Evolutionary conservation across 2,113 vertebrate genomes (phyloP).

Genomic region (Clarias batrachus): DNA sequence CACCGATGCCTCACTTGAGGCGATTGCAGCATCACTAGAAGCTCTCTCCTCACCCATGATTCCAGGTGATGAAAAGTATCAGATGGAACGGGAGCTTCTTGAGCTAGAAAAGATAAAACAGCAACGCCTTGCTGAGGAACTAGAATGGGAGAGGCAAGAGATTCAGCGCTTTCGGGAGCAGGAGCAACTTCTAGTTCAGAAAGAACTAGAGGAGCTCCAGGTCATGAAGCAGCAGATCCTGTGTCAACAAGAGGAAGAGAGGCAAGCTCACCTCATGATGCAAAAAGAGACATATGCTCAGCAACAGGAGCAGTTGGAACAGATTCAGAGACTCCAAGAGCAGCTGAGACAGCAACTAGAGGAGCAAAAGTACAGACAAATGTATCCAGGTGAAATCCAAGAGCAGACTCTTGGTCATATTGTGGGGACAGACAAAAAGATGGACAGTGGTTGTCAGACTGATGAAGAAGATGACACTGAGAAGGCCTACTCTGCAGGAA

Average conservation of each 20-base stretch:
- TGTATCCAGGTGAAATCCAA: slow-evolving; percentile 69
- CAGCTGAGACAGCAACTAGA: slow-evolving; percentile 92
- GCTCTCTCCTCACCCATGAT: slow-evolving; percentile 81
- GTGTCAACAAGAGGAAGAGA: slow-evolving; percentile 91
- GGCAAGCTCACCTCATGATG: slow-evolving; percentile 97
- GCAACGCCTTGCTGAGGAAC: slow-evolving; percentile 91
- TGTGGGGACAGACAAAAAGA: slow-evolving; percentile 78
- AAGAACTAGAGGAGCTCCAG: slow-evolving; percentile 94
- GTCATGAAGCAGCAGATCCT: slow-evolving; percentile 96
- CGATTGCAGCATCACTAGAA: slow-evolving; percentile 82
- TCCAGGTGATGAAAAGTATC: slow-evolving; percentile 86
- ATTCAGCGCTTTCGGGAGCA: slow-evolving; percentile 97
- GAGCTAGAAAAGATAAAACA: slow-evolving; percentile 97
- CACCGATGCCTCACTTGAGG: slow-evolving; percentile 81
- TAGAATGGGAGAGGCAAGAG: slow-evolving; percentile 97
- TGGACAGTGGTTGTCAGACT: slow-evolving; percentile 95
- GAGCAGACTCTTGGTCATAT: slow-evolving; percentile 64
- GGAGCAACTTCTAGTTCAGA: slow-evolving; percentile 93
- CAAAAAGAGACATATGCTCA: slow-evolving; percentile 95
- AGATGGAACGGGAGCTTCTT: slow-evolving; percentile 88
- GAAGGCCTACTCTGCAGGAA: slow-evolving; percentile 81
- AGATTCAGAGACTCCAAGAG: slow-evolving; percentile 95
- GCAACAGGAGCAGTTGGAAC: slow-evolving; percentile 93
- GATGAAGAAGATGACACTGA: slow-evolving; percentile 90
- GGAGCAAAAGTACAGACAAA: slow-evolving; percentile 85